Conservation (phyloP, 1,140 invertebrate species). For the Drosophila willistoni region DNA sequence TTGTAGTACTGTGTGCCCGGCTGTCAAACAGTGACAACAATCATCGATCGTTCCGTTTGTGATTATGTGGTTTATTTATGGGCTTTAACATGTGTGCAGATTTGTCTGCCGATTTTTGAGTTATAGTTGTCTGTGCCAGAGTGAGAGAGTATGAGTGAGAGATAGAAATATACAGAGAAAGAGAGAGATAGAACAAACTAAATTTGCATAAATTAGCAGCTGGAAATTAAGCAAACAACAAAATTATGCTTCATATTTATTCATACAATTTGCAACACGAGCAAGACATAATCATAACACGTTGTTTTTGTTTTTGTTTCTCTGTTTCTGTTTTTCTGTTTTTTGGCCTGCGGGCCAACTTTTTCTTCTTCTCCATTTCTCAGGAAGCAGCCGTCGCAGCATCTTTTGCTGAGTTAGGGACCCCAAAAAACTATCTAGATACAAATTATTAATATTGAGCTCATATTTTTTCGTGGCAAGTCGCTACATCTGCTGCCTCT, state of each 20-base stretch:
- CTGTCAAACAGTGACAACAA: slow-evolving; percentile 83
- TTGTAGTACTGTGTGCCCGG: slow-evolving; percentile 44
- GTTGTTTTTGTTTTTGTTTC: slow-evolving; percentile 15
- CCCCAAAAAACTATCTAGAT: slow-evolving; percentile 73
- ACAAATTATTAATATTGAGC: slow-evolving; percentile 83
- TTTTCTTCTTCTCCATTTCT: slow-evolving; percentile 22
- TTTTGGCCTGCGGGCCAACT: slow-evolving; percentile 1
- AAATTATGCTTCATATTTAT: slow-evolving; percentile 54
- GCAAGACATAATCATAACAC: slow-evolving; percentile 32
- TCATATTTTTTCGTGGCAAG: slow-evolving; percentile 81
- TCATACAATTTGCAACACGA: slow-evolving; percentile 19
- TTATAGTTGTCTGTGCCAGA: slow-evolving; percentile 59
- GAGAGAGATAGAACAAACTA: slow-evolving; percentile 40
- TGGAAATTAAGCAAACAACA: slow-evolving; percentile 73
- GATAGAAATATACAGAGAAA: neutral
- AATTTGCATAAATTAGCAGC: slow-evolving; percentile 80
- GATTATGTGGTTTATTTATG: slow-evolving; percentile 83
- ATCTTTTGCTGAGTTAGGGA: slow-evolving; percentile 42
- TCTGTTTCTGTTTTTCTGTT: neutral
- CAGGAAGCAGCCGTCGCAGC: slow-evolving; percentile 57
- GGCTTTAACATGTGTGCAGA: slow-evolving; percentile 83
- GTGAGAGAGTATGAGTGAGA: slow-evolving; percentile 17
- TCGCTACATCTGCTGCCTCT: slow-evolving; percentile 78
- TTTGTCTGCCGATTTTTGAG: slow-evolving; percentile 82
- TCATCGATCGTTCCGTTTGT: slow-evolving; percentile 83